These are phyloP conservation scores for Craseonycteris thonglongyai DNA, from an alignment of 2,113 vertebrate species.

Conservation along the genomic window DNA sequence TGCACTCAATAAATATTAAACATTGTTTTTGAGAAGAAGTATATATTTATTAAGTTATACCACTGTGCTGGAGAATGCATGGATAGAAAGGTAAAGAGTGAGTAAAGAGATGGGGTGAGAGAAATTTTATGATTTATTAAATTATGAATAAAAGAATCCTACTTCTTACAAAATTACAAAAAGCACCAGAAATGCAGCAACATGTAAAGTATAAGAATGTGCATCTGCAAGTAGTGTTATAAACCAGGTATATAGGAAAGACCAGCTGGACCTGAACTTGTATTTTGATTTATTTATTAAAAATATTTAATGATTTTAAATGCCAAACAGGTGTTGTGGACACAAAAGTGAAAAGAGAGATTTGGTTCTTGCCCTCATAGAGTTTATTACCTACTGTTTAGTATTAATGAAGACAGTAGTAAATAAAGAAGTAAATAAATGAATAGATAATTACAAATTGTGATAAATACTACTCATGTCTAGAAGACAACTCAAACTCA, in stretches of 20 bases:
- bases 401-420: not conserved
- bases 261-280: not conserved
- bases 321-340: not conserved
- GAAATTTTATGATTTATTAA: not conserved
- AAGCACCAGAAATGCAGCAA: not conserved
- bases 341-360: not conserved
- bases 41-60: not conserved
- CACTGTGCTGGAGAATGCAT: not conserved
- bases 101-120: not conserved
- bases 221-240: not conserved
- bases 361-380: not conserved
- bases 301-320: not conserved
- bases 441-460: not conserved
- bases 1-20: not conserved
- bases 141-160: not conserved
- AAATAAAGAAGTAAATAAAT: constrained; percentile 1
- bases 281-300: not conserved
- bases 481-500: not conserved
- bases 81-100: not conserved
- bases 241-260: not conserved
- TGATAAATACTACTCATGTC: not conserved
- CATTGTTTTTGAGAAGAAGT: not conserved
- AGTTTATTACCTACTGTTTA: not conserved
- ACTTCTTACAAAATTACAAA: not conserved
- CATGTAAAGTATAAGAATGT: not conserved